Evolutionary conservation across 2,888 invertebrate genomes (phyloP), one percentile per base, ranked within the genome.

Genomic region (Hipparchia semele): DNA sequence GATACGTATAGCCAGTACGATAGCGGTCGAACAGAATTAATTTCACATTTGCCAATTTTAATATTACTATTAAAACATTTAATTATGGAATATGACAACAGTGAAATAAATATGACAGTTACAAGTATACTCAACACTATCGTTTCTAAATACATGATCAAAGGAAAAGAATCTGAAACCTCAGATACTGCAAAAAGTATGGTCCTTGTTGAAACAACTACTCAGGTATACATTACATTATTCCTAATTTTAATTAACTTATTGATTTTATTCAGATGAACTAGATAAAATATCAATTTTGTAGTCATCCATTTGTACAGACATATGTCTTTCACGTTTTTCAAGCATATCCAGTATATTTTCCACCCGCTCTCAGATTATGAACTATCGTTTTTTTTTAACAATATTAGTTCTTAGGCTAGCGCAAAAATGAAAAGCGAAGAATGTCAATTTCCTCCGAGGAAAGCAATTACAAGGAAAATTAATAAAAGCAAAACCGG

Each of bases 81-180:
- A 78, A 80, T 92, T 5, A 72, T 83, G n/a, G 87, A 90, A 76
- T 90, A 87, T 77, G 84, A 92, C 77, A 85, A 87, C 59, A 90
- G 89, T 79, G 87, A 87, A 82, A 87, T 92, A 75, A 92, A 92
- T 78, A 87, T 89, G 75, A 73, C 86, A 58, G 75, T 91, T 64
- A 88, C 88, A 3, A 87, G 85, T 71, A 88, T 90, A 75, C 73
- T 92, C 49, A 87, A 86, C 73, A 90, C 89, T 78, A 76, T 92
- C 62, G 78, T 91, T 51, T 79, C 87, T 2, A 85, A 82, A 69
- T 84, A 76, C 77, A 79, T 81, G 71, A 68, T 78, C 13, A 81
- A 82, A 76, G 73, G 80, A 68, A 78, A 79, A 59, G 76, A 79
- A 51, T 46, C 68, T 6, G 74, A 77, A 10, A 58, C 13, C 2